Evolutionary conservation across 2,888 invertebrate genomes (phyloP).

Genomic region (Cistogaster globosa): DNA sequence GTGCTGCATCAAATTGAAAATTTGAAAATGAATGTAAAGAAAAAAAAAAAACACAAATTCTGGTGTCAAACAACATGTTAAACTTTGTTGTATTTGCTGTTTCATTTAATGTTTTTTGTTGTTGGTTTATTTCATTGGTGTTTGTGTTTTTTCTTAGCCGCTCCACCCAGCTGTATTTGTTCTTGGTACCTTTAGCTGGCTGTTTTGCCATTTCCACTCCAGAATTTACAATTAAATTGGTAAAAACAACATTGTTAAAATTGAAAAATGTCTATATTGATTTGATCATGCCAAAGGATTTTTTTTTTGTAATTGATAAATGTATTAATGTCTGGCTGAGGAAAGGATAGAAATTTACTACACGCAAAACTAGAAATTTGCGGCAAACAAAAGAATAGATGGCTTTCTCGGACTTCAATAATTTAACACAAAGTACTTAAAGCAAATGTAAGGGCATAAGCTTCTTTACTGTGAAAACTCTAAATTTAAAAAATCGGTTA

Average conservation of each 20-base stretch:
- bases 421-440: too few species aligned
- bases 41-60: slow-evolving; percentile 77
- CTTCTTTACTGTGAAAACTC: too few species aligned
- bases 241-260: slow-evolving; percentile 42
- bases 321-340: slow-evolving; percentile 8
- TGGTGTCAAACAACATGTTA: slow-evolving; percentile 80
- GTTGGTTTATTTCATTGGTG: background rate
- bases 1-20: slow-evolving; percentile 35
- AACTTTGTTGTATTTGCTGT: slow-evolving; percentile 51
- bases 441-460: too few species aligned
- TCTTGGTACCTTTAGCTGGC: slow-evolving; percentile 1
- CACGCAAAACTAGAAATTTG: background rate
- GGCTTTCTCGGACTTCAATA: too few species aligned
- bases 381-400: too few species aligned
- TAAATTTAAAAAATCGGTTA: too few species aligned
- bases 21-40: slow-evolving; percentile 66
- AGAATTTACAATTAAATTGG: slow-evolving; percentile 66
- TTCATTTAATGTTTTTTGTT: slow-evolving; percentile 5
- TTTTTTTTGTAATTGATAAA: slow-evolving; percentile 62
- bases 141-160: slow-evolving; percentile 29
- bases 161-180: slow-evolving; percentile 18
- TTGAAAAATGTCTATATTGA: slow-evolving; percentile 55
- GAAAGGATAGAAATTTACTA: background rate
- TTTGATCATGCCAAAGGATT: slow-evolving; percentile 39
- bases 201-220: slow-evolving; percentile 27